Percentiles rank a stretch among this genome's conserved stretches.
These are phyloP conservation scores for Odontomachus brunneus DNA, from an alignment of 1,140 invertebrate species.

Conservation along the genomic window DNA sequence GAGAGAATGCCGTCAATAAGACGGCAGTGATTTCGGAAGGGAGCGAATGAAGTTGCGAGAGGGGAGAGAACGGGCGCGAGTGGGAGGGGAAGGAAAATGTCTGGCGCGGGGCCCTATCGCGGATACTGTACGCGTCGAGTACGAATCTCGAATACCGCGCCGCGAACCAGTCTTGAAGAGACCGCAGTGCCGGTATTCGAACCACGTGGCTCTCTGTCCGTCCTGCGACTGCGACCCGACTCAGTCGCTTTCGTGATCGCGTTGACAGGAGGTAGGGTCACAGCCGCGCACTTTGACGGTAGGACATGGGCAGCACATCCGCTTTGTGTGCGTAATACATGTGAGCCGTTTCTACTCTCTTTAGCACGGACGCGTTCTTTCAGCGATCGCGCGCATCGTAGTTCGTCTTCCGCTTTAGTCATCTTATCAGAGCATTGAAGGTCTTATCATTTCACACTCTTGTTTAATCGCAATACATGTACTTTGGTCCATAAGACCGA, in stretches of 20 bases:
- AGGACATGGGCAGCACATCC: constrained; percentile 5
- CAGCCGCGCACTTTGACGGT: constrained; percentile 49
- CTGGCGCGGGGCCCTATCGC: constrained; percentile 64
- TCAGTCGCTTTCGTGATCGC: constrained; percentile 57
- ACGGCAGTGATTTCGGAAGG: constrained; percentile 67
- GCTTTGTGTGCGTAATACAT: constrained; percentile 45
- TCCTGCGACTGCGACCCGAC: constrained; percentile 51
- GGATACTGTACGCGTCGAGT: constrained; percentile 67
- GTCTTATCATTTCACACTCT: too few relatives aligned
- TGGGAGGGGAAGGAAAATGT: constrained; percentile 67
- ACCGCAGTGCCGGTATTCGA: constrained; percentile 73
- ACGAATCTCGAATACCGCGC: constrained; percentile 74
- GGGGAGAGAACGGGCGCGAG: constrained; percentile 15
- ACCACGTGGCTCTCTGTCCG: constrained; percentile 70
- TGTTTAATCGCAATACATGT: too few relatives aligned
- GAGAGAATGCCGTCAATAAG: constrained; percentile 83
- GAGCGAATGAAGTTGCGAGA: constrained; percentile 43
- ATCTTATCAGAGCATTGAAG: background rate
- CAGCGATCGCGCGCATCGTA: background rate
- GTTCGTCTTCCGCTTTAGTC: background rate
- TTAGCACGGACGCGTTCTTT: constrained; percentile 26
- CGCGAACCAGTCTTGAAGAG: constrained; percentile 60
- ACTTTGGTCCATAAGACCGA: too few relatives aligned
- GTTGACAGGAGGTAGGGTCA: constrained; percentile 64
- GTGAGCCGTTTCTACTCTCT: background rate